Percentiles rank a stretch among this genome's conserved stretches.
phyloP scores from a whole-genome alignment of 92 coral and sea anemone species.

The Pocillopora meandrina region DNA sequence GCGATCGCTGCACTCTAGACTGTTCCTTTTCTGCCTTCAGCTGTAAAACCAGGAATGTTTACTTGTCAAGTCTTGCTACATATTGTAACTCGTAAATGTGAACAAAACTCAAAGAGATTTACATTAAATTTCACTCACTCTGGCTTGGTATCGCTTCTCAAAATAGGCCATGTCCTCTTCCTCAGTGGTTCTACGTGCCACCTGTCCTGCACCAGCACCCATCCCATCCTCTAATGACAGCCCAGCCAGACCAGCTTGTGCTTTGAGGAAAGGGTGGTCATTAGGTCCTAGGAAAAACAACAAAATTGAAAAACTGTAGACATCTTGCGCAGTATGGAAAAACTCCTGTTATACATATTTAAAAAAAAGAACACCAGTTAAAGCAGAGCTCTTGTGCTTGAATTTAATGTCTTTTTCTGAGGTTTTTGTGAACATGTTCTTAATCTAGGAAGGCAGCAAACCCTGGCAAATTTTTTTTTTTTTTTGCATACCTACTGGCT shows the following conservation, averaged over 20 bases:
- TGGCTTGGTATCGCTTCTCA: constrained; percentile 93
- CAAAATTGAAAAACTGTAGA: background rate
- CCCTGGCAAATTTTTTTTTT: background rate
- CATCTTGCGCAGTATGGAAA: background rate
- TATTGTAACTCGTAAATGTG: background rate
- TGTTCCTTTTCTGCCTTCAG: constrained; percentile 60
- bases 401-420: no score
- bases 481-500: constrained; percentile 66
- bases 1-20: constrained; percentile 38
- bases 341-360: background rate
- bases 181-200: constrained; percentile 71
- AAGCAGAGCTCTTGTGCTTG: no score
- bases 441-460: background rate
- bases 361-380: no score
- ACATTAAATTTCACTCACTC: constrained; percentile 56
- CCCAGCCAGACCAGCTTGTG: constrained; percentile 75
- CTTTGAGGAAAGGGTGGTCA: constrained; percentile 93
- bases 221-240: constrained; percentile 75
- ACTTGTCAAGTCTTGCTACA: no score
- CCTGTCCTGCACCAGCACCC: constrained; percentile 36
- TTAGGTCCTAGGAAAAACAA: constrained; percentile 63
- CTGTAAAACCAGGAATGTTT: constrained; percentile 10
- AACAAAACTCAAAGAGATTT: background rate
- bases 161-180: constrained; percentile 98
- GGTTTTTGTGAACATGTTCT: no score